Percentiles rank a stretch among this genome's conserved stretches.
Evolutionary conservation across 2,797 vertebrate genomes (phyloP).

Genomic region (Rhinophrynus dorsalis): DNA sequence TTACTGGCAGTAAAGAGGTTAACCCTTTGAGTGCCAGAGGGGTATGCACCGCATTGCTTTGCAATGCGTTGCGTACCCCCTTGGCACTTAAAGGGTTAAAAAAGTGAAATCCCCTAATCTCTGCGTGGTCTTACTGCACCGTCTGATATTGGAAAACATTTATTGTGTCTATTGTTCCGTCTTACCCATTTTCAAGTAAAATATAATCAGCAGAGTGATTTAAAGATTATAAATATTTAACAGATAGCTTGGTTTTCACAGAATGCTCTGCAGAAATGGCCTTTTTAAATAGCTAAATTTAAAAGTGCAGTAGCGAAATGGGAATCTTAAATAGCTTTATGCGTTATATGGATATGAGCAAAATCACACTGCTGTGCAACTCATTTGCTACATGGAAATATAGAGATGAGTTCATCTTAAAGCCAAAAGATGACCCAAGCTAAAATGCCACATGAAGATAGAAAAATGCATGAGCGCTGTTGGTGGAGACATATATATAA

Average conservation of each 20-base stretch:
- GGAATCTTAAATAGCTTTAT: constrained; percentile 25
- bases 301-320: constrained; percentile 18
- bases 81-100: too few species aligned
- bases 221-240: constrained; percentile 38
- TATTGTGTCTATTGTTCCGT: background rate
- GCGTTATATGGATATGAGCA: background rate
- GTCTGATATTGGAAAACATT: background rate
- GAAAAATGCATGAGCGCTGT: background rate
- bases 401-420: constrained; percentile 11
- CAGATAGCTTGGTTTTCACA: constrained; percentile 12
- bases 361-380: constrained; percentile 6
- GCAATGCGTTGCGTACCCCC: too few species aligned
- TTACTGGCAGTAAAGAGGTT: too few species aligned
- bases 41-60: too few species aligned
- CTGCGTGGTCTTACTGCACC: too few species aligned
- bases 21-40: too few species aligned
- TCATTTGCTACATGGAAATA: constrained; percentile 26
- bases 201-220: constrained; percentile 33
- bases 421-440: background rate
- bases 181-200: constrained; percentile 18
- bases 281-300: constrained; percentile 18
- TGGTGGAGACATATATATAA: background rate
- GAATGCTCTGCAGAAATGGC: background rate
- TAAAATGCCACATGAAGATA: background rate
- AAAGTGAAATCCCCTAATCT: too few species aligned